Percentiles rank a stretch among this genome's conserved stretches.
Evolutionary conservation across 2,888 invertebrate genomes (phyloP).

Genomic region (Nemapogon koenigi): DNA sequence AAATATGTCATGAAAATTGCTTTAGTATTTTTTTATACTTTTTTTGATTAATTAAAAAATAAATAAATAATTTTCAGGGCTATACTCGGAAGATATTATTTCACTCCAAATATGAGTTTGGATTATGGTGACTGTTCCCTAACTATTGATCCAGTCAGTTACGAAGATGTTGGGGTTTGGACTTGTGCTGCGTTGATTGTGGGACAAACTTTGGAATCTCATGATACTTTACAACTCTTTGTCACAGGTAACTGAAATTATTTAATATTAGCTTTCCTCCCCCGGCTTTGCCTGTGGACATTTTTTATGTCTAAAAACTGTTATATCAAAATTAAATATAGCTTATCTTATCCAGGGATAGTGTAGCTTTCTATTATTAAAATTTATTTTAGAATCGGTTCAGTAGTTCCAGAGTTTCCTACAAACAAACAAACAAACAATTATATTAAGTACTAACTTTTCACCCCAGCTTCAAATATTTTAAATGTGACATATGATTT

Average conservation of each 20-base stretch:
- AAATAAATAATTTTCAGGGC: slow-evolving; percentile 27
- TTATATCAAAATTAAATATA: too few relatives aligned
- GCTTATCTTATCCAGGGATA: too few relatives aligned
- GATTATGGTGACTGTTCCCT: slow-evolving; percentile 53
- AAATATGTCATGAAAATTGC: too few relatives aligned
- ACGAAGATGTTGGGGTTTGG: slow-evolving; percentile 50
- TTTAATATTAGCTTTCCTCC: not conserved
- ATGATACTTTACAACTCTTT: slow-evolving; percentile 21
- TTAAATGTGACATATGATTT: too few relatives aligned
- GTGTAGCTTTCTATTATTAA: too few relatives aligned
- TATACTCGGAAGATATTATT: slow-evolving; percentile 43
- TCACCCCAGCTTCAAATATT: too few relatives aligned
- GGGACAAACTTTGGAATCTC: slow-evolving; percentile 30
- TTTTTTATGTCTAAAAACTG: too few relatives aligned
- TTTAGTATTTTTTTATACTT: too few relatives aligned
- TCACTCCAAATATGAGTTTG: slow-evolving; percentile 34
- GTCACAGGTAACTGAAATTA: slow-evolving; percentile 1
- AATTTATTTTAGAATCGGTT: too few relatives aligned
- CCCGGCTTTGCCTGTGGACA: slow-evolving; percentile 19
- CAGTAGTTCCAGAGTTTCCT: too few relatives aligned
- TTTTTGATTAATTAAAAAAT: slow-evolving; percentile 5
- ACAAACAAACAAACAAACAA: too few relatives aligned
- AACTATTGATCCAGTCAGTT: slow-evolving; percentile 31
- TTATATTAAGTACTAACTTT: too few relatives aligned
- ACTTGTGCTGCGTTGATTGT: slow-evolving; percentile 46